Conservation (phyloP, 2,797 vertebrate genomes). For the Lagocephalus sceleratus region DNA sequence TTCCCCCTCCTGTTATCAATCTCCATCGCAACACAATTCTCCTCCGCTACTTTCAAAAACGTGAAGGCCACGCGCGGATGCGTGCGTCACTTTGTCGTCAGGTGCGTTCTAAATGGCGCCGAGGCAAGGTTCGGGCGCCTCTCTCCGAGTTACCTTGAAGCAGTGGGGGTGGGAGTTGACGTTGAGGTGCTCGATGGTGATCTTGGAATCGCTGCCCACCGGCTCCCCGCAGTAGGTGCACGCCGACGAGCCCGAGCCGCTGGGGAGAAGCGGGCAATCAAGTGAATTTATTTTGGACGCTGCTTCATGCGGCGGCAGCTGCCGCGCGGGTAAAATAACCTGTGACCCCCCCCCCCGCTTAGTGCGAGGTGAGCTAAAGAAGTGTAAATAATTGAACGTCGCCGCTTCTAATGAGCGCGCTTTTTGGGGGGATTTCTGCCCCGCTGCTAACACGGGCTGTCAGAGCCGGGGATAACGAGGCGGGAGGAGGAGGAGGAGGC, state of each 20-base stretch:
- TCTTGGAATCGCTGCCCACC: conserved; percentile 87
- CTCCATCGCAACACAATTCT: no score
- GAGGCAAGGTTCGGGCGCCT: conserved; percentile 4
- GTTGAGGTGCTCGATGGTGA: conserved; percentile 90
- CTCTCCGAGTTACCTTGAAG: conserved; percentile 84
- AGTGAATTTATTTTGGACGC: conserved; percentile 27
- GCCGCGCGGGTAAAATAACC: conserved; percentile 32
- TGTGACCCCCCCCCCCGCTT: conserved; percentile 17
- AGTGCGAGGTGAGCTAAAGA: conserved; percentile 37
- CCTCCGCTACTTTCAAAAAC: no score
- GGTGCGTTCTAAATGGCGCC: conserved; percentile 2
- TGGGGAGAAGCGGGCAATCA: conserved; percentile 27
- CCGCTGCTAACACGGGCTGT: conserved; percentile 31
- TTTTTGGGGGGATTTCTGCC: conserved; percentile 45
- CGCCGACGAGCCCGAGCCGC: conserved; percentile 39
- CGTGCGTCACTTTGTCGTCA: background rate
- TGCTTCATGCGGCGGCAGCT: conserved; percentile 11
- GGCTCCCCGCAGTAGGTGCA: conserved; percentile 86
- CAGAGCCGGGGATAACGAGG: conserved; percentile 31
- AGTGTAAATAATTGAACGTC: conserved; percentile 57
- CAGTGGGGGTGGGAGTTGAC: conserved; percentile 91
- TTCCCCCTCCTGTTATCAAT: no score
- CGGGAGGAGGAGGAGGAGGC: conserved; percentile 8
- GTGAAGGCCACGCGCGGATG: conserved; percentile 1
- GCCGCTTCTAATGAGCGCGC: conserved; percentile 43